These are phyloP conservation scores for Ceriagrion tenellum DNA, from an alignment of 2,888 invertebrate genomes.

Conservation along the genomic window DNA sequence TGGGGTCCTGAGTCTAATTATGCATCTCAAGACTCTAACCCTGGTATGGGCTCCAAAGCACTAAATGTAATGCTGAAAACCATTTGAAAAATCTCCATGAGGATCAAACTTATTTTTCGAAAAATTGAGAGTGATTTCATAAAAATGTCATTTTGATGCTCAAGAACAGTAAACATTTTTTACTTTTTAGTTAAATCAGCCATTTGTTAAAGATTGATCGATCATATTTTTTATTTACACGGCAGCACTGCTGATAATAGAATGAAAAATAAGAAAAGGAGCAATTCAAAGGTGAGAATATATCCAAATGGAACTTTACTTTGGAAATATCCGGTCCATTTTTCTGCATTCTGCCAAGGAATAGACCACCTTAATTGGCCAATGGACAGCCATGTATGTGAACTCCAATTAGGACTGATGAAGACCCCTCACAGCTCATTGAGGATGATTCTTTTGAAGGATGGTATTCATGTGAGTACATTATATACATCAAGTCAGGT, in stretches of 20 bases:
- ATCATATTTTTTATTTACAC: not conserved
- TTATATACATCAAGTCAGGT: too few species aligned
- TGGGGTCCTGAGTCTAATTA: too few species aligned
- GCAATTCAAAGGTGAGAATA: not conserved
- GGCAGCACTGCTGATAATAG: not conserved
- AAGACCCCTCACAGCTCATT: not conserved
- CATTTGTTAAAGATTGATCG: too few species aligned
- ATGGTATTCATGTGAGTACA: not conserved
- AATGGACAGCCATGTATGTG: not conserved
- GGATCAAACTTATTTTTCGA: too few species aligned
- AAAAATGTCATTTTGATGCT: too few species aligned
- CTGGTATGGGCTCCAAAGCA: too few species aligned
- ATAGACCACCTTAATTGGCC: not conserved
- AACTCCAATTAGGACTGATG: not conserved
- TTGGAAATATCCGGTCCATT: not conserved
- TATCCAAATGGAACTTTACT: not conserved
- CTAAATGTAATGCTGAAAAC: too few species aligned
- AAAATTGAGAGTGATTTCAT: too few species aligned
- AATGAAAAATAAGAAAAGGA: not conserved
- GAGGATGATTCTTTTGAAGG: not conserved
- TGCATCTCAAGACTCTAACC: too few species aligned
- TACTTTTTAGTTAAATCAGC: too few species aligned
- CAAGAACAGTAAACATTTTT: too few species aligned
- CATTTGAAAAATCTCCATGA: too few species aligned
- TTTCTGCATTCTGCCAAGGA: not conserved